These are phyloP conservation scores for Labroides dimidiatus DNA, from an alignment of 2,797 vertebrate genomes.

Conservation along the genomic window DNA sequence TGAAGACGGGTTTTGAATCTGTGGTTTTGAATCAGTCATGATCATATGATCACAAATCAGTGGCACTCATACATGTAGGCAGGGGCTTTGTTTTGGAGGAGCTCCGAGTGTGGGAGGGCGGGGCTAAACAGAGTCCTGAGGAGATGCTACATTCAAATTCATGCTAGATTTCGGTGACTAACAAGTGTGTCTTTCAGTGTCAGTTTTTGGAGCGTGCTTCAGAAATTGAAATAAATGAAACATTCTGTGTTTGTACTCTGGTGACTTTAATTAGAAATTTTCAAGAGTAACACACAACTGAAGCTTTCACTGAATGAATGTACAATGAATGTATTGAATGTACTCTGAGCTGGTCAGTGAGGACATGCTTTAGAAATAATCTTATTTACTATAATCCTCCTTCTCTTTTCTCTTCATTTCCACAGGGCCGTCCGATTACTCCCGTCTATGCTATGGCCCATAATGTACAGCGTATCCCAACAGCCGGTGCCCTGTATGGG, in stretches of 20 bases:
- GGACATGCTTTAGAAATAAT: neutral
- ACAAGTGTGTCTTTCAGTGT: too few relatives aligned
- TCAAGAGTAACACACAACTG: neutral
- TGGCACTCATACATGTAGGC: too few relatives aligned
- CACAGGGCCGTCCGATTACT: constrained; percentile 95
- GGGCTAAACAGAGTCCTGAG: too few relatives aligned
- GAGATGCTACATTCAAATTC: too few relatives aligned
- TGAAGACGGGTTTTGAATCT: too few relatives aligned
- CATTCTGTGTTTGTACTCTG: neutral
- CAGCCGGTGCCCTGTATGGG: constrained; percentile 89
- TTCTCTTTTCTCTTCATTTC: neutral
- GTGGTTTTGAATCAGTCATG: too few relatives aligned
- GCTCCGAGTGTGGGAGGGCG: too few relatives aligned
- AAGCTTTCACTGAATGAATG: constrained; percentile 1
- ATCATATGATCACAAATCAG: too few relatives aligned
- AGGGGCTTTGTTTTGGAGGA: too few relatives aligned
- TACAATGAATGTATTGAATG: neutral
- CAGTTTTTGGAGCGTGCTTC: too few relatives aligned
- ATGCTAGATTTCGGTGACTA: too few relatives aligned
- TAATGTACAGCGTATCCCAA: constrained; percentile 92
- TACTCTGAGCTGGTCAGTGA: neutral
- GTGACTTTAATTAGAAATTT: neutral
- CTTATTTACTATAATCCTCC: neutral
- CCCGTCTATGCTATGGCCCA: constrained; percentile 97
- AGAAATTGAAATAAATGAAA: too few relatives aligned